Base-by-base conservation (phyloP, 2,888 invertebrate species). In the Amphimallon solstitiale region DNA sequence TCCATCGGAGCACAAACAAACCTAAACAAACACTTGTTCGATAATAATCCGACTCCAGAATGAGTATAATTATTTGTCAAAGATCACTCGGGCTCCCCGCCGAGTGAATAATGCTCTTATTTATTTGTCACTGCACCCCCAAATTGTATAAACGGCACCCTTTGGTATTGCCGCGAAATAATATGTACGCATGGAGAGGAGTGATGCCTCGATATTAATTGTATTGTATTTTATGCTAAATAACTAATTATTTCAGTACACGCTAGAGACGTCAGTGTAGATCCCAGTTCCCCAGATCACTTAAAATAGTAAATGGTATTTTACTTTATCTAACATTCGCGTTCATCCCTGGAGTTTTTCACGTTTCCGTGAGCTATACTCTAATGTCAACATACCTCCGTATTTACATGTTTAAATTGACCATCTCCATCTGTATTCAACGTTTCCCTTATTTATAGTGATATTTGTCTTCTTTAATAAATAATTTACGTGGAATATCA, bases 1-100 rank as follows among this genome's bases (percentile, higher is more conserved):
- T 81, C 79, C 77, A 78, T 78, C 77, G 75, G 73, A 74, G 74
- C 70, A 73, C 77, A 80, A 80, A 80, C 76, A 80, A 74, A 73
- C 81, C 81, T 81, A 81, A 81, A 80, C 78, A 81, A 81, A 81
- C 80, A 81, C 81, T 80, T 77, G 77, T 74, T 74, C 74, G 73
- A 76, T 78, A 78, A 77, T 78, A 78, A 79, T 76, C 75, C 75
- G 63, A 67, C 71, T 73, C 71, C 74, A 69, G 70, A 74, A 72
- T 71, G 73, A 72, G 72, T 69, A 74, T 79, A 78, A 79, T 79
- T 78, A 78, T 80, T 79, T 79, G 78, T 78, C 79, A 76, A 79
- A 78, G 78, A 77, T 77, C 77, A 75, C 67, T 72, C 73, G 66
- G 63, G 68, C 65, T 68, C 69, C 72, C 71, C 68, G 69, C 68